Base-by-base conservation (phyloP, 2,797 vertebrate species). In the Mergus octosetaceus region DNA sequence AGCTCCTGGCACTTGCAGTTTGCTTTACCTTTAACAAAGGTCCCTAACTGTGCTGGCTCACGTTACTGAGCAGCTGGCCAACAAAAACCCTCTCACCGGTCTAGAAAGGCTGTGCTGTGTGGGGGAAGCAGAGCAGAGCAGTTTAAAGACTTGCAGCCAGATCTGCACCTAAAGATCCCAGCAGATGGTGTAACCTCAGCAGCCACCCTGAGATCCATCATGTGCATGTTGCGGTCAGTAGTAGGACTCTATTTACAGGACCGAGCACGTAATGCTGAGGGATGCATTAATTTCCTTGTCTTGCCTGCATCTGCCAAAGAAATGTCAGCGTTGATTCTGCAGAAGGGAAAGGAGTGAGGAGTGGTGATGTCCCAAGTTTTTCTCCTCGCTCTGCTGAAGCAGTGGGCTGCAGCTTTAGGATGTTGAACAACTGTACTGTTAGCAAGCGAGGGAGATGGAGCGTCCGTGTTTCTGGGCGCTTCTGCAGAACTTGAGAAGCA, bases 21-120 rank as follows among this genome's bases (percentile, higher is more conserved):
- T 93, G 82, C 76, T 95, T 95, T 93, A 47, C 85, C 70, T 92
- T 66, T 66, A 81, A 56, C n/a, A 87, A 94, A 81, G n/a, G n/a
- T 34, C 92, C 72, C 45, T 91, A 32, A n/a, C 72, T 73, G 18
- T 80, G 79, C 75, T 91, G 78, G 72, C 72, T 87, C 41, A 51
- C 3, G 0, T 61, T 72, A 51, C 4, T 69, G 75, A 73, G 72
- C 76, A 77, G 38, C 45, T 6, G 2, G 72, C 69, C 30, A 79
- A 62, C 49, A n/a, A 38, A 14, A 60, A 15, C 9, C n/a, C 53
- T 53, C 19, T 34, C 41, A 43, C 4, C 8, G 38, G 64, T 18
- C 54, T 86, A 19, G 54, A 49, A 90, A 70, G 73, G 6, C 41
- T 51, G 30, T 34, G 53, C 9, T 38, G 45, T 58, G 57, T 8